Evolutionary conservation across 92 coral and sea anemone species (phyloP).

Genomic region (Bergia sp.): DNA sequence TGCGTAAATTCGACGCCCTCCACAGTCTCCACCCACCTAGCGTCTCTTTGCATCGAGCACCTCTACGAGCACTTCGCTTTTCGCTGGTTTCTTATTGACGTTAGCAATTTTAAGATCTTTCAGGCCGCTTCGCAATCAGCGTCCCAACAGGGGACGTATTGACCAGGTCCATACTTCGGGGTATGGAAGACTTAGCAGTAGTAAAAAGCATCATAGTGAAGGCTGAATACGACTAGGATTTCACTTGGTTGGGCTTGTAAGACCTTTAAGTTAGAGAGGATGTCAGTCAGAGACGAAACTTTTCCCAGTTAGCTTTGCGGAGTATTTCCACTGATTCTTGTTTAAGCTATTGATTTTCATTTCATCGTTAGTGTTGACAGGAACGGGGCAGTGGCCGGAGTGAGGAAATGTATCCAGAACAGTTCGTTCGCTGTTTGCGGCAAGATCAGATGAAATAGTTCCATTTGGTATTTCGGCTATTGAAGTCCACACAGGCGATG

Average conservation of each 20-base stretch:
- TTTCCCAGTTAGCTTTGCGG: too few relatives aligned
- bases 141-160: slow-evolving; percentile 5
- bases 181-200: slow-evolving; percentile 1
- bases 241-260: neutral
- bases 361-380: too few relatives aligned
- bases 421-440: neutral
- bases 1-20: neutral
- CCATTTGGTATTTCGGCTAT: slow-evolving; percentile 28
- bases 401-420: too few relatives aligned
- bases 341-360: too few relatives aligned
- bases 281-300: too few relatives aligned
- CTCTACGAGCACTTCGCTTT: neutral
- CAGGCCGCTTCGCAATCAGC: neutral
- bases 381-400: too few relatives aligned
- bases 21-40: neutral
- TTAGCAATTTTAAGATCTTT: too few relatives aligned
- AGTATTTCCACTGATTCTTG: too few relatives aligned
- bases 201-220: neutral
- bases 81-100: neutral
- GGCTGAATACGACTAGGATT: neutral
- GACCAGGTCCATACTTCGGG: neutral
- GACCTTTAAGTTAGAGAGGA: neutral
- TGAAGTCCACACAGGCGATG: neutral
- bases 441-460: neutral
- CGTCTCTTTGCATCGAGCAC: neutral